These are phyloP conservation scores for Mythimna ferrago DNA, from an alignment of 2,888 invertebrate species.

Conservation along the genomic window DNA sequence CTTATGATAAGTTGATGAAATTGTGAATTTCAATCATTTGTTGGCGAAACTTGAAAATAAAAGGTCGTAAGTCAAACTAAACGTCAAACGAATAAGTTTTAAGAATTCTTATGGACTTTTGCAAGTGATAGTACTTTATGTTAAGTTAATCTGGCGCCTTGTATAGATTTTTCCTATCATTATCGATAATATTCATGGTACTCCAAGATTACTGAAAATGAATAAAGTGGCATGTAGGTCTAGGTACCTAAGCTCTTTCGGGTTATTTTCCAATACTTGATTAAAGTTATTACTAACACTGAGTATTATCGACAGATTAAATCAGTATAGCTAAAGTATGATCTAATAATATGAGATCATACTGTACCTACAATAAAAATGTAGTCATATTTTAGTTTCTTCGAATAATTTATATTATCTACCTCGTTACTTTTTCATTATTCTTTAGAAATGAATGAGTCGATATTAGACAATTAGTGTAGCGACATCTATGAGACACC, in stretches of 20 bases:
- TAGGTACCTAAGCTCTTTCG: background rate
- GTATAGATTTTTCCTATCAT: too few relatives aligned
- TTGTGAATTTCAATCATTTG: too few relatives aligned
- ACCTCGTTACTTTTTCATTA: background rate
- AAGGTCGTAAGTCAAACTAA: too few relatives aligned
- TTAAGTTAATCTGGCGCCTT: too few relatives aligned
- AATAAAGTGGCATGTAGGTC: background rate
- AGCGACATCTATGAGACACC: too few relatives aligned
- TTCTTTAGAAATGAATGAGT: background rate
- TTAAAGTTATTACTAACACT: background rate
- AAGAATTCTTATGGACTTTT: too few relatives aligned
- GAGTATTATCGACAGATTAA: background rate
- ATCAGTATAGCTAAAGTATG: background rate
- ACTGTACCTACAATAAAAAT: slow-evolving; percentile 7
- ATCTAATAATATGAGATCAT: slow-evolving; percentile 38
- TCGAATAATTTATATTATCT: background rate
- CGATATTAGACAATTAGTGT: background rate
- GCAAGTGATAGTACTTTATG: too few relatives aligned
- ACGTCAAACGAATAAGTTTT: too few relatives aligned
- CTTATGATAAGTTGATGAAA: too few relatives aligned
- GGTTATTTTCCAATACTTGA: background rate
- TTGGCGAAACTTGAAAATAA: too few relatives aligned
- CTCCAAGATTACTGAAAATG: too few relatives aligned
- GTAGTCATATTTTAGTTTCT: background rate
- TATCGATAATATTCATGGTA: too few relatives aligned